Percentiles rank a stretch among this genome's conserved stretches.
These are phyloP conservation scores for Pangasius macronema DNA, from an alignment of 2,797 vertebrate species.

Conservation along the genomic window DNA sequence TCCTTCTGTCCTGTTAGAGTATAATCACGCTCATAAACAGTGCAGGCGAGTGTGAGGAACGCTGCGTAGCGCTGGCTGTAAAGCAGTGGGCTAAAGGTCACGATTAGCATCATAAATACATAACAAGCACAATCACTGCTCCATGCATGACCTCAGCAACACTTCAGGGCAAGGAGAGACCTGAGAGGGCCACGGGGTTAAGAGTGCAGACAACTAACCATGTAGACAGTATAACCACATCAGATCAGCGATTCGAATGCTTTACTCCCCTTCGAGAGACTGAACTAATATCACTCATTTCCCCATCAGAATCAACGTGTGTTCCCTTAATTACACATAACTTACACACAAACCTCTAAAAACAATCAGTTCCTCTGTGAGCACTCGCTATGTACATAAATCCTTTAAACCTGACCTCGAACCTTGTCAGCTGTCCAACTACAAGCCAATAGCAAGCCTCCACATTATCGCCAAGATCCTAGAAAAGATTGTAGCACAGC, in stretches of 20 bases:
- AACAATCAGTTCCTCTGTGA: background rate
- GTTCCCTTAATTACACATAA: too few species aligned
- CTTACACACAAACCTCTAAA: too few species aligned
- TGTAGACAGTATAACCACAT: too few species aligned
- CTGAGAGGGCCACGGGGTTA: background rate
- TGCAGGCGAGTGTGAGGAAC: background rate
- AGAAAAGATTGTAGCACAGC: background rate
- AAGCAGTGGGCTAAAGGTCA: background rate
- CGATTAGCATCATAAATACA: slow-evolving; percentile 4
- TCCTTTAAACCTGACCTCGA: background rate
- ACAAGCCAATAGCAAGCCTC: background rate
- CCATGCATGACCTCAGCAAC: background rate
- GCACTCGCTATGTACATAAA: background rate
- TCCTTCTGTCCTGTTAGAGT: slow-evolving; percentile 17
- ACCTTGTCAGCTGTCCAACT: too few species aligned
- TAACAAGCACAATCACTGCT: background rate
- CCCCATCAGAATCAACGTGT: too few species aligned
- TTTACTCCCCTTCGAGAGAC: too few species aligned
- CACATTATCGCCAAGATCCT: background rate
- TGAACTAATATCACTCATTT: too few species aligned
- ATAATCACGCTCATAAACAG: slow-evolving; percentile 4
- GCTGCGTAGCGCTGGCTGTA: background rate
- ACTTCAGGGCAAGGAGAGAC: background rate
- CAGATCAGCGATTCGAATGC: too few species aligned
- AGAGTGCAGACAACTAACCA: background rate